These are phyloP conservation scores for Drosophila ironensis DNA, from an alignment of 1,140 invertebrate species.

Conservation along the genomic window DNA sequence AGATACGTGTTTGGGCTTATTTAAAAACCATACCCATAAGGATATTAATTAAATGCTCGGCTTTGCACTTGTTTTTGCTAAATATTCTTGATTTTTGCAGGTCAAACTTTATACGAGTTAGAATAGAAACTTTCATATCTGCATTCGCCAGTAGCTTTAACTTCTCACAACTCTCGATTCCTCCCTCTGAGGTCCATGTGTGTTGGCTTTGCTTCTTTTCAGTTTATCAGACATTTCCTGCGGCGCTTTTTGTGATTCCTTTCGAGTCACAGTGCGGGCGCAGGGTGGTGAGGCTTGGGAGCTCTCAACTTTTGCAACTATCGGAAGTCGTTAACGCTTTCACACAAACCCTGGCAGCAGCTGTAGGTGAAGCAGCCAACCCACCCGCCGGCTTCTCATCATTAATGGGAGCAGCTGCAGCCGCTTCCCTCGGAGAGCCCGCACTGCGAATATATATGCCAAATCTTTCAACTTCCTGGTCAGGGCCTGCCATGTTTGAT, in stretches of 20 bases:
- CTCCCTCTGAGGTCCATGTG: slow-evolving; percentile 10
- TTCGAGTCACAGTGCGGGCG: slow-evolving; percentile 4
- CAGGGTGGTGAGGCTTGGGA: background rate
- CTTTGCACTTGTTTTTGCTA: no score
- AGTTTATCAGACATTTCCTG: slow-evolving; percentile 73
- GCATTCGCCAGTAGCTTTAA: background rate
- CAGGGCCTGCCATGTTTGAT: slow-evolving; percentile 72
- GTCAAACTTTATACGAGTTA: background rate
- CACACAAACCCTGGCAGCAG: slow-evolving; percentile 33
- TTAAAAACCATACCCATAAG: no score
- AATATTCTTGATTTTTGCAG: no score
- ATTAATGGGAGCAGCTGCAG: slow-evolving; percentile 49
- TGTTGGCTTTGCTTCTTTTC: slow-evolving; percentile 38
- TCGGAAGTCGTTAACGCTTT: slow-evolving; percentile 76
- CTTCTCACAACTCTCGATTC: slow-evolving; percentile 1
- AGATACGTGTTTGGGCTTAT: no score
- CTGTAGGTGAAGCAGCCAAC: slow-evolving; percentile 17
- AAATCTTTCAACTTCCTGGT: slow-evolving; percentile 34
- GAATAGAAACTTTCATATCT: background rate
- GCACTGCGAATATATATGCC: slow-evolving; percentile 19
- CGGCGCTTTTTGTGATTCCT: slow-evolving; percentile 52
- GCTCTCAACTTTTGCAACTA: slow-evolving; percentile 64
- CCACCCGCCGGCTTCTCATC: slow-evolving; percentile 19
- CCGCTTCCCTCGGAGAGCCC: slow-evolving; percentile 8
- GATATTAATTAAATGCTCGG: no score